A percentile compares a stretch with the other conserved stretches of the same genome.
phyloP scores from a whole-genome alignment of 2,113 vertebrate species.

The Tympanuchus pallidicinctus region DNA sequence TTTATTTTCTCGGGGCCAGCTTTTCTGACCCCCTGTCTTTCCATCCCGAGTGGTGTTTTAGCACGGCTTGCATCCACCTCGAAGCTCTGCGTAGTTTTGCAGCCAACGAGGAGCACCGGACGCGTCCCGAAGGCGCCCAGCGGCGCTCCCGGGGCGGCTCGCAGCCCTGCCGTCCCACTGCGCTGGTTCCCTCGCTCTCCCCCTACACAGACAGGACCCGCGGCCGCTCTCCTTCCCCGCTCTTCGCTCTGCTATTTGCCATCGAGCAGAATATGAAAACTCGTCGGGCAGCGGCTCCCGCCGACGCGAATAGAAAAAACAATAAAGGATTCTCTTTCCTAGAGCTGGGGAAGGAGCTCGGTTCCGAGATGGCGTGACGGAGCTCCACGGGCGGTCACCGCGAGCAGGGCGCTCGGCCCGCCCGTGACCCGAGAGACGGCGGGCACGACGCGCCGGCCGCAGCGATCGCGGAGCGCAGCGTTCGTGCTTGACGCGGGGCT shows the following conservation, averaged over 20 bases:
- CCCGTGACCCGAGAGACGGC: background rate
- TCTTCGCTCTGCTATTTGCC: background rate
- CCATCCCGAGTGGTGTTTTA: accelerated
- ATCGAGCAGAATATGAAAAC: background rate
- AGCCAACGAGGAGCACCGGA: background rate
- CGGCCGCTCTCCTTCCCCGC: too few species aligned
- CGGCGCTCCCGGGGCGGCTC: background rate
- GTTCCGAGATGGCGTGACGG: background rate
- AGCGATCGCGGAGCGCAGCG: too few species aligned
- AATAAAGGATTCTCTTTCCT: background rate
- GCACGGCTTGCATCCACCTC: background rate
- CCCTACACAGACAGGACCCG: too few species aligned
- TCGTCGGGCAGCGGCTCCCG: background rate
- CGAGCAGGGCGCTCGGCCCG: too few species aligned
- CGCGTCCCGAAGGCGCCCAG: background rate
- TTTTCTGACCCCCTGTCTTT: background rate
- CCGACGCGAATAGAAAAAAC: background rate
- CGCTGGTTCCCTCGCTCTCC: background rate
- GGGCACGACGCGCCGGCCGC: too few species aligned
- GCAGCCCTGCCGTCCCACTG: too few species aligned
- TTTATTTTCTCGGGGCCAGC: too few species aligned
- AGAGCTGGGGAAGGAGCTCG: background rate
- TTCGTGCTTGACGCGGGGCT: too few species aligned
- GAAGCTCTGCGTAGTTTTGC: background rate
- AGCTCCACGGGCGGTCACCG: background rate